phyloP scores from a whole-genome alignment of 2,888 invertebrate species.

The Myopa testacea region DNA sequence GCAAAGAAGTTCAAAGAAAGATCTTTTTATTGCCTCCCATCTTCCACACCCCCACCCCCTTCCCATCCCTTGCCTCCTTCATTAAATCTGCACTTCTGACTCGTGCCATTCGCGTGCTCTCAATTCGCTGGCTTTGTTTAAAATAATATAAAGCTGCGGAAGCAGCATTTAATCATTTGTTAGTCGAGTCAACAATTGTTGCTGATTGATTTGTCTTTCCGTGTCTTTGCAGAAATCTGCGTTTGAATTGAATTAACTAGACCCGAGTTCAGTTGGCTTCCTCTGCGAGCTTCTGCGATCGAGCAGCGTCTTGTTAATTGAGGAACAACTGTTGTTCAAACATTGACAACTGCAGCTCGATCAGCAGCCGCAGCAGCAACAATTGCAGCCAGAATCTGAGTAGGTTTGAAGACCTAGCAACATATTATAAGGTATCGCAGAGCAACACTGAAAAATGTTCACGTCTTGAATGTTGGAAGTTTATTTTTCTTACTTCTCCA shows the following conservation, averaged over 20 bases:
- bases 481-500: not conserved
- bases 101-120: slow-evolving; percentile 28
- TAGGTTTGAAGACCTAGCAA: not conserved
- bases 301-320: slow-evolving; percentile 15
- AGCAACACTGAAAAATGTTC: not conserved
- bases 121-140: not conserved
- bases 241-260: slow-evolving; percentile 36
- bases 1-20: no score
- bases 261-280: not conserved
- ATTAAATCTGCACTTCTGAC: not conserved
- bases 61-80: no score
- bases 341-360: not conserved
- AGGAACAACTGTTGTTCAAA: not conserved
- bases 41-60: no score
- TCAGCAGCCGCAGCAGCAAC: not conserved
- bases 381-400: slow-evolving; percentile 1
- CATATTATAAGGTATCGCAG: not conserved
- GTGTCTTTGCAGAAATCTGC: slow-evolving; percentile 21
- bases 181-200: slow-evolving; percentile 17
- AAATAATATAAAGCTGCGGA: slow-evolving; percentile 9
- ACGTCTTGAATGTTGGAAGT: not conserved
- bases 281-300: not conserved
- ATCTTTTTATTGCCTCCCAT: no score
- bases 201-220: slow-evolving; percentile 35
- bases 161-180: slow-evolving; percentile 24